A percentile compares a stretch with the other conserved stretches of the same genome.
Evolutionary conservation across 2,113 vertebrate genomes (phyloP).

Genomic region (Opisthocomus hoazin): DNA sequence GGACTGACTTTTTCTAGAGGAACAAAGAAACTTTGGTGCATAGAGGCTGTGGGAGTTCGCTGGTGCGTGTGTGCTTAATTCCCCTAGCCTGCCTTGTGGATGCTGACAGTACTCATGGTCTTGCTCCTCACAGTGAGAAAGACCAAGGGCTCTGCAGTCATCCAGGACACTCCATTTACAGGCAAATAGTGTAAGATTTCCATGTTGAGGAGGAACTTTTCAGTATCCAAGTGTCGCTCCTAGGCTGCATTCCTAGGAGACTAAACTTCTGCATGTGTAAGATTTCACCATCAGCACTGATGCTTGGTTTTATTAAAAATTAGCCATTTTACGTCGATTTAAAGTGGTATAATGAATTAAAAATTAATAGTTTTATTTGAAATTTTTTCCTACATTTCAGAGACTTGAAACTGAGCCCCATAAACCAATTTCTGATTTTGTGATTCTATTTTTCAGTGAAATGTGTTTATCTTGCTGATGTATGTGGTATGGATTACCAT

Average conservation of each 20-base stretch:
- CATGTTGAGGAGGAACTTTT: neutral
- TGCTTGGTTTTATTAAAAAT: conserved; percentile 8
- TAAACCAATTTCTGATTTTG: neutral
- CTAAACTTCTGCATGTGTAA: neutral
- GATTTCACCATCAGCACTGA: neutral
- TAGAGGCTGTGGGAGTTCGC: neutral
- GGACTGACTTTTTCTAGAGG: neutral
- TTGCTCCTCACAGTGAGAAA: neutral
- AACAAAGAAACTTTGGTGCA: neutral
- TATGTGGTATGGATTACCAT: conserved; percentile 48
- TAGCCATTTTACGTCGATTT: neutral
- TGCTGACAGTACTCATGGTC: fast-evolving
- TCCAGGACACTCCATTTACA: neutral
- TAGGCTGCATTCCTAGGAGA: neutral
- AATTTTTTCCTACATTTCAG: neutral
- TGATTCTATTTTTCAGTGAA: neutral
- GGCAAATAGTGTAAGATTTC: neutral
- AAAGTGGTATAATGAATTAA: neutral
- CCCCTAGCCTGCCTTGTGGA: neutral
- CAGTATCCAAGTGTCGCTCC: neutral
- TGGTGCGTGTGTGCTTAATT: neutral
- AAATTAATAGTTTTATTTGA: neutral
- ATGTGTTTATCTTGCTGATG: neutral
- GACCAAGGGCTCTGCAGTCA: neutral
- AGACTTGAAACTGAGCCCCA: neutral